phyloP scores from a whole-genome alignment of 2,113 vertebrate genomes.

The Candoia aspera region DNA sequence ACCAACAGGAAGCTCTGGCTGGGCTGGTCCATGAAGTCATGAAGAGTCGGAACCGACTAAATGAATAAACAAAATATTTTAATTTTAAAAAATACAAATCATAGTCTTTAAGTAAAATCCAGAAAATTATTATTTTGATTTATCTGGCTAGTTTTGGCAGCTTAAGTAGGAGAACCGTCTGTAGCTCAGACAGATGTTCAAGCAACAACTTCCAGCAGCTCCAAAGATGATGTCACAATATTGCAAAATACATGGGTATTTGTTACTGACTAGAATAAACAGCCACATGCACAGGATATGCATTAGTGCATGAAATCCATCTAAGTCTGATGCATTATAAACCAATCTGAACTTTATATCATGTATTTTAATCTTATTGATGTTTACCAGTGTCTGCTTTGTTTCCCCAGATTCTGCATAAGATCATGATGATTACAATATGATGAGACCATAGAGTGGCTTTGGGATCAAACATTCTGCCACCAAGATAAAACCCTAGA shows the following conservation, averaged over 20 bases:
- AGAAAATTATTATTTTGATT: constrained; percentile 36
- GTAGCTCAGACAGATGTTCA: constrained; percentile 55
- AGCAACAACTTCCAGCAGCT: constrained; percentile 52
- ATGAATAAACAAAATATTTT: no score
- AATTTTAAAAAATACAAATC: background rate
- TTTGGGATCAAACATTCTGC: background rate
- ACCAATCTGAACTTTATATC: constrained; percentile 38
- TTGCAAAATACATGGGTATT: constrained; percentile 57
- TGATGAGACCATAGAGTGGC: constrained; percentile 35
- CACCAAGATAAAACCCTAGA: background rate
- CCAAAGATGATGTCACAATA: constrained; percentile 51
- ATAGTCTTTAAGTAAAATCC: constrained; percentile 46
- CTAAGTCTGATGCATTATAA: constrained; percentile 49
- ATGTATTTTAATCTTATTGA: constrained; percentile 52
- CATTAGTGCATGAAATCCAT: constrained; percentile 41
- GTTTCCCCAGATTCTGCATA: constrained; percentile 8
- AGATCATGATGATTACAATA: background rate
- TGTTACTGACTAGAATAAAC: constrained; percentile 67
- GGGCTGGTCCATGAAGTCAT: no score
- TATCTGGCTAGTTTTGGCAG: constrained; percentile 57
- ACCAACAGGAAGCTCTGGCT: no score
- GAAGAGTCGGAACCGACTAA: no score
- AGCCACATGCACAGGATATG: constrained; percentile 42
- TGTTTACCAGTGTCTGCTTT: constrained; percentile 42
- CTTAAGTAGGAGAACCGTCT: constrained; percentile 56